Conservation (phyloP, 2,797 vertebrate species). For the Triplophysa bombifrons region DNA sequence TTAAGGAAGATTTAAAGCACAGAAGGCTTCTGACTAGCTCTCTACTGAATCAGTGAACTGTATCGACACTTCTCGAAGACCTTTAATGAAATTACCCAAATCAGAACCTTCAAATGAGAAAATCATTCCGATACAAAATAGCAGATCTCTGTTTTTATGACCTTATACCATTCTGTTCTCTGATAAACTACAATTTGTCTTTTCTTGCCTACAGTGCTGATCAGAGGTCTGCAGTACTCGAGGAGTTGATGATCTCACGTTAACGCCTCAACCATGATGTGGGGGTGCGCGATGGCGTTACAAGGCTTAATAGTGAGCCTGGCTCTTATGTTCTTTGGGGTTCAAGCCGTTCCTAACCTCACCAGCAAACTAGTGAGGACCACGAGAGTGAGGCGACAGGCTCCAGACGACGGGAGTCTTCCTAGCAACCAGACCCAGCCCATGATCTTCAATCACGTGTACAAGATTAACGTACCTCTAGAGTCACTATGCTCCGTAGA, state of each 20-base stretch:
- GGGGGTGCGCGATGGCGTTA: slow-evolving; percentile 57
- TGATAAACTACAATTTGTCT: background rate
- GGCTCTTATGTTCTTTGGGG: slow-evolving; percentile 65
- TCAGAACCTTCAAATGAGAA: no score
- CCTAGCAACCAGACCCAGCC: slow-evolving; percentile 82
- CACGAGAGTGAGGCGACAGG: slow-evolving; percentile 77
- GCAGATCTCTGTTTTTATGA: no score
- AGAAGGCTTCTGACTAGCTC: slow-evolving; percentile 59
- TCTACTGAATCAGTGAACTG: slow-evolving; percentile 63
- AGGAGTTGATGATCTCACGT: slow-evolving; percentile 50
- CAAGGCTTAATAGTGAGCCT: slow-evolving; percentile 64
- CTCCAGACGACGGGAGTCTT: slow-evolving; percentile 64
- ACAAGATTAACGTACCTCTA: slow-evolving; percentile 93
- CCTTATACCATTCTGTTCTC: no score
- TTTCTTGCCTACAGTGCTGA: slow-evolving; percentile 36
- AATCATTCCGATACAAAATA: no score
- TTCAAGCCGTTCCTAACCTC: slow-evolving; percentile 70
- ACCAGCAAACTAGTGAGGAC: slow-evolving; percentile 80
- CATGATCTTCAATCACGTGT: slow-evolving; percentile 94
- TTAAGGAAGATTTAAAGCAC: slow-evolving; percentile 57
- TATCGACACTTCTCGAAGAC: slow-evolving; percentile 60
- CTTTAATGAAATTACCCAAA: background rate
- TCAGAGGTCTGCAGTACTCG: slow-evolving; percentile 12
- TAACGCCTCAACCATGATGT: slow-evolving; percentile 60
- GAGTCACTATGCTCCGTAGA: slow-evolving; percentile 89